Conservation (phyloP, 2,797 vertebrate genomes). For the Lepus oiostolus region DNA sequence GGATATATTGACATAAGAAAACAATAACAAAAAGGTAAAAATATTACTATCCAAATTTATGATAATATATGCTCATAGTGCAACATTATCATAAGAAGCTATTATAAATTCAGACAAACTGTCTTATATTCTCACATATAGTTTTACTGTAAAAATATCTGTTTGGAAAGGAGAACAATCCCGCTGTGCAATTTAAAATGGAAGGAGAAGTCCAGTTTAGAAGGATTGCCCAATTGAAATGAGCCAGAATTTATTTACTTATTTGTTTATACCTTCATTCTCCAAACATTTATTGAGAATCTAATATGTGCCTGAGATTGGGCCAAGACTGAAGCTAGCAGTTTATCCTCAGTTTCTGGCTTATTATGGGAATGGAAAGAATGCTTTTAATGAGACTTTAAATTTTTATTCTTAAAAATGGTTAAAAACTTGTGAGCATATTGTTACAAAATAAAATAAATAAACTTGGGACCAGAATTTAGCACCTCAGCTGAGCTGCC, state of each 20-base stretch:
- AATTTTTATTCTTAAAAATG: background rate
- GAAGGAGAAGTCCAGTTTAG: background rate
- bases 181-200: background rate
- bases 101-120: background rate
- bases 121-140: background rate
- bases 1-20: background rate
- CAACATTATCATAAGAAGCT: background rate
- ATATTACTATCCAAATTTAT: background rate
- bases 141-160: background rate
- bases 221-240: background rate
- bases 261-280: background rate
- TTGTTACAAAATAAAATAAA: background rate
- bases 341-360: background rate
- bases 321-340: background rate
- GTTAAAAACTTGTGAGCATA: background rate
- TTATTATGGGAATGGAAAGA: background rate
- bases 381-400: background rate
- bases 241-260: slow-evolving; percentile 13
- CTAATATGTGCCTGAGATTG: background rate
- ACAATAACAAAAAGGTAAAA: background rate
- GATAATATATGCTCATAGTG: background rate
- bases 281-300: background rate
- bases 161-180: slow-evolving; percentile 11
- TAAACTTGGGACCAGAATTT: too few relatives aligned
- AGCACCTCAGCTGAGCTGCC: too few relatives aligned